Evolutionary conservation across 2,113 vertebrate species (phyloP), one percentile per base, ranked within the genome.

Genomic region (Plectropomus leopardus): DNA sequence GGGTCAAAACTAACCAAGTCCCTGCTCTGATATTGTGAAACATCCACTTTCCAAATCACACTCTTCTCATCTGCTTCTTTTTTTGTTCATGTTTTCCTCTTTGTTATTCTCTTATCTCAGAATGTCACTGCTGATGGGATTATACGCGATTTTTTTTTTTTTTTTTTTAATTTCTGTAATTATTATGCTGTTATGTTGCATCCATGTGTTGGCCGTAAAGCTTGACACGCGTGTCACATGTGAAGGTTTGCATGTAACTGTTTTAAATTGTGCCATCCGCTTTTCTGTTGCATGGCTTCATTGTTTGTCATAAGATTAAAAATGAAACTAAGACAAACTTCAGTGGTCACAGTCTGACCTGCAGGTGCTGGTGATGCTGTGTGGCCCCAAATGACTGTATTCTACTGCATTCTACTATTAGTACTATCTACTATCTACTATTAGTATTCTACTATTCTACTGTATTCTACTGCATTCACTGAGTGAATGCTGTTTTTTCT

Each of bases 401-500:
- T 0, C 21, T n/a, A n/a, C n/a, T n/a, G n/a, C n/a, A n/a, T n/a
- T n/a, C n/a, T n/a, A n/a, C n/a, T n/a, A n/a, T n/a, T n/a, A n/a
- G n/a, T n/a, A n/a, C n/a, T n/a, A n/a, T n/a, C n/a, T n/a, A n/a
- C n/a, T n/a, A n/a, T n/a, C n/a, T n/a, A n/a, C n/a, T n/a, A n/a
- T n/a, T n/a, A n/a, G n/a, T n/a, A n/a, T n/a, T n/a, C n/a, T n/a
- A n/a, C n/a, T n/a, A n/a, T n/a, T n/a, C n/a, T n/a, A n/a, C n/a
- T n/a, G n/a, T n/a, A n/a, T n/a, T n/a, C n/a, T n/a, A n/a, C n/a
- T n/a, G n/a, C n/a, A n/a, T n/a, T n/a, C n/a, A n/a, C n/a, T n/a
- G n/a, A n/a, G n/a, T n/a, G n/a, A n/a, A n/a, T n/a, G n/a, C 34
- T 36, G 4, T 36, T 4, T 4, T 76, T 82, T 82, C 58, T 48